These are phyloP conservation scores for Myotis pilosus DNA, from an alignment of 2,797 vertebrate species.

Conservation along the genomic window DNA sequence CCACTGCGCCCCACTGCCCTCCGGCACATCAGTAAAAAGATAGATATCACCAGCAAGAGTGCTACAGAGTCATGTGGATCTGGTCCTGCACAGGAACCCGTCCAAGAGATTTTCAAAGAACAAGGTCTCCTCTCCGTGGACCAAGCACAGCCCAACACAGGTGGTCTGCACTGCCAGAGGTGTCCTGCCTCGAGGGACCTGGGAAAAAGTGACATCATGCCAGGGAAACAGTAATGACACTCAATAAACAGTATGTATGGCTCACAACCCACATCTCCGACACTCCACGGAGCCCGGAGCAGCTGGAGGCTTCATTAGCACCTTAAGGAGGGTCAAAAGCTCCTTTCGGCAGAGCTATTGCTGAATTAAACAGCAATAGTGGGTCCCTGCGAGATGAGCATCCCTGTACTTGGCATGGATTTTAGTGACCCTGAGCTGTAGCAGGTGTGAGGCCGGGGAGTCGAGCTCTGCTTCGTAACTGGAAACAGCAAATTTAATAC, in stretches of 20 bases:
- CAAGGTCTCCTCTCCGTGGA: not conserved
- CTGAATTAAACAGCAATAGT: constrained; percentile 40
- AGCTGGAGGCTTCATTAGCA: constrained; percentile 57
- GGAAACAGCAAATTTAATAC: not conserved
- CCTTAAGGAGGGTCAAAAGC: constrained; percentile 63
- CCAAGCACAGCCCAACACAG: constrained; percentile 62
- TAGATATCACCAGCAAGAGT: not conserved
- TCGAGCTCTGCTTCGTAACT: constrained; percentile 11
- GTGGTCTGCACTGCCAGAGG: constrained; percentile 59
- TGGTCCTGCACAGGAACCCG: not conserved
- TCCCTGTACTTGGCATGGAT: not conserved
- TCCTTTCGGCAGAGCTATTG: constrained; percentile 31
- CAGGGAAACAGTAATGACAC: constrained; percentile 63
- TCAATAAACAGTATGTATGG: constrained; percentile 56
- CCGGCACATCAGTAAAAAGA: not conserved
- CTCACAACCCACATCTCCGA: constrained; percentile 55
- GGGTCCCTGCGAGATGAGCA: not conserved
- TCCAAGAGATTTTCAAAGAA: constrained; percentile 56
- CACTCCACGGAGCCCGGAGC: constrained; percentile 31
- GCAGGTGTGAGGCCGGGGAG: not conserved
- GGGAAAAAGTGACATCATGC: constrained; percentile 66
- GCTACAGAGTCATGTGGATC: not conserved
- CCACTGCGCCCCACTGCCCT: not conserved
- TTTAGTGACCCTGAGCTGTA: not conserved
- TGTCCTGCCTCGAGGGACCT: constrained; percentile 68